These are phyloP conservation scores for Caloenas nicobarica DNA, from an alignment of 2,113 vertebrate genomes.

Conservation along the genomic window DNA sequence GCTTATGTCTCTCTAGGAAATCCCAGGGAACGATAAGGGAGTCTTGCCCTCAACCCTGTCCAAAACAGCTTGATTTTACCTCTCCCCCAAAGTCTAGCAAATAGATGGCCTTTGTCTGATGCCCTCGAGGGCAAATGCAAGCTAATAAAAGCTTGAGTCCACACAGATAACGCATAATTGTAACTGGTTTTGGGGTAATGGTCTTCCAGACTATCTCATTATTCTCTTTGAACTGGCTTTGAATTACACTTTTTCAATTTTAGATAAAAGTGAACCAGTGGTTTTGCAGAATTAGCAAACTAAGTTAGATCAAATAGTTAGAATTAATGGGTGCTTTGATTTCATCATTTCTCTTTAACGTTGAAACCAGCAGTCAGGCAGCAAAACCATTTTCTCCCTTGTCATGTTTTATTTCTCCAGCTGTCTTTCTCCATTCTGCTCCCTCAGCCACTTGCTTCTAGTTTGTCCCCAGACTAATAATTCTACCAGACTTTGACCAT, in stretches of 20 bases:
- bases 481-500: neutral
- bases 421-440: neutral
- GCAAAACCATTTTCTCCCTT: neutral
- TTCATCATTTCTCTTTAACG: constrained; percentile 38
- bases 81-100: constrained; percentile 8
- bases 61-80: neutral
- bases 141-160: constrained; percentile 49
- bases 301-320: constrained; percentile 13
- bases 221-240: constrained; percentile 52
- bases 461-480: neutral
- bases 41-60: neutral
- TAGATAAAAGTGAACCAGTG: constrained; percentile 30
- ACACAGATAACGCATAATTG: constrained; percentile 19
- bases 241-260: constrained; percentile 26
- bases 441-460: neutral
- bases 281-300: constrained; percentile 47
- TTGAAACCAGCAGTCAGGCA: constrained; percentile 2
- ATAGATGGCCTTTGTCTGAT: constrained; percentile 40
- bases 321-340: constrained; percentile 36
- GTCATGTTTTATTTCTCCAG: neutral
- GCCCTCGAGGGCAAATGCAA: constrained; percentile 20
- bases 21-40: neutral
- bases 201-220: constrained; percentile 41
- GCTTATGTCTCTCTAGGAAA: neutral
- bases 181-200: constrained; percentile 47